These are phyloP conservation scores for Coregonus suidteri DNA, from an alignment of 2,797 vertebrate species.

Conservation along the genomic window DNA sequence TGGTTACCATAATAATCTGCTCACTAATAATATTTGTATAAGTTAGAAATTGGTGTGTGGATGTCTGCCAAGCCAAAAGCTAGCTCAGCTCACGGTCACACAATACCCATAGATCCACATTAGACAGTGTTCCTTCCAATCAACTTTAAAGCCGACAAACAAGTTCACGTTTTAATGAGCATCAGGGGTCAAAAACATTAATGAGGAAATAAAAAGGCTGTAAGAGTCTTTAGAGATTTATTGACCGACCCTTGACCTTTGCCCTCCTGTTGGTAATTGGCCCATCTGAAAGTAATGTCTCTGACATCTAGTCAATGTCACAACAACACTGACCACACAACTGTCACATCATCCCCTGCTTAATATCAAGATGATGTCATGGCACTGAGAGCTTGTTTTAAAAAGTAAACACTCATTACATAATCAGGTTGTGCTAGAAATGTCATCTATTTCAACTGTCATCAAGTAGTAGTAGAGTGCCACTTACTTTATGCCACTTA, in stretches of 20 bases:
- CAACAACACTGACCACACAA: not conserved
- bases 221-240: slow-evolving; percentile 13
- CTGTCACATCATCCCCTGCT: not conserved
- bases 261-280: slow-evolving; percentile 2
- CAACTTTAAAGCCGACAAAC: not conserved
- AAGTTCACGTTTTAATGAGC: slow-evolving; percentile 2
- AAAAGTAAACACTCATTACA: not conserved
- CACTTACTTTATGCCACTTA: not conserved
- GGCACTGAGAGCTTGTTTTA: not conserved
- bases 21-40: slow-evolving; percentile 33
- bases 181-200: slow-evolving; percentile 8
- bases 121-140: not conserved
- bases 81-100: not conserved
- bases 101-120: not conserved
- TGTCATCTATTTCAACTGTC: not conserved
- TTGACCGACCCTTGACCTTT: slow-evolving; percentile 14
- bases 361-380: slow-evolving; percentile 2
- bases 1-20: slow-evolving; percentile 41
- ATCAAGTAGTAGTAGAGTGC: not conserved
- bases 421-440: not conserved
- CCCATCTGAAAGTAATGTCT: not conserved
- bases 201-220: not conserved
- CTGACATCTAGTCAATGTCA: slow-evolving; percentile 8
- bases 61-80: not conserved
- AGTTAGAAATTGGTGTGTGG: slow-evolving; percentile 29